Evolutionary conservation across 2,888 invertebrate genomes (phyloP), one percentile per base, ranked within the genome.

Genomic region (Temnothorax unifasciatus): DNA sequence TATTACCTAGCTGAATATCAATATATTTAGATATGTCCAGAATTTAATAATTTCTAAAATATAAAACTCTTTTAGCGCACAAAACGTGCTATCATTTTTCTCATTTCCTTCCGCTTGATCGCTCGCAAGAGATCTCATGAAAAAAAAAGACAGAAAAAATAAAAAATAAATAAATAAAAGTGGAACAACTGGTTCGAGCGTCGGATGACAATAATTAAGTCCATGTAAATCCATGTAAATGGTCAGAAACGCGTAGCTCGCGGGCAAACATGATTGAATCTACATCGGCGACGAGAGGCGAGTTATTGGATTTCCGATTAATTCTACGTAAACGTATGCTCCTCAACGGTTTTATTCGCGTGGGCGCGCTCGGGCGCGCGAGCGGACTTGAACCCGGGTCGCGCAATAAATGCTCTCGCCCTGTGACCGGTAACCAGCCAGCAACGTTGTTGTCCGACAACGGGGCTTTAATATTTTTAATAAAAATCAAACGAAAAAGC

Each of bases 241-340:
- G 77, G 71, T 81, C 79, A 81, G 79, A 38, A 81, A 41, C 71
- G 79, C 59, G 47, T 38, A 44, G 71, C 29, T 29, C 59, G 59
- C 71, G 47, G 59, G 8, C 59, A 81, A 81, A 81, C 47, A 81
- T 71, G 79, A 81, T 69, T 79, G 79, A 79, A 79, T 81, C 79
- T 69, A 81, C 71, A 71, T 71, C 79, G 79, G 59, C 77, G 77
- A 77, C 77, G 79, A 81, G 79, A 81, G 47, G 59, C 71, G 79
- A 59, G 79, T 81, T 81, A 81, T 81, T 81, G 79, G 71, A 71
- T 81, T 71, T 81, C 79, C 79, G 79, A 81, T 81, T 81, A 81
- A 81, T 81, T 81, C 79, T 71, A 81, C 79, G 79, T 77, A 77
- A 77, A 77, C 77, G 77, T 81, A 71, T 59, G 79, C 79, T 81